Base-by-base conservation (phyloP, 2,113 vertebrate genomes). In the Anhinga rufa region DNA sequence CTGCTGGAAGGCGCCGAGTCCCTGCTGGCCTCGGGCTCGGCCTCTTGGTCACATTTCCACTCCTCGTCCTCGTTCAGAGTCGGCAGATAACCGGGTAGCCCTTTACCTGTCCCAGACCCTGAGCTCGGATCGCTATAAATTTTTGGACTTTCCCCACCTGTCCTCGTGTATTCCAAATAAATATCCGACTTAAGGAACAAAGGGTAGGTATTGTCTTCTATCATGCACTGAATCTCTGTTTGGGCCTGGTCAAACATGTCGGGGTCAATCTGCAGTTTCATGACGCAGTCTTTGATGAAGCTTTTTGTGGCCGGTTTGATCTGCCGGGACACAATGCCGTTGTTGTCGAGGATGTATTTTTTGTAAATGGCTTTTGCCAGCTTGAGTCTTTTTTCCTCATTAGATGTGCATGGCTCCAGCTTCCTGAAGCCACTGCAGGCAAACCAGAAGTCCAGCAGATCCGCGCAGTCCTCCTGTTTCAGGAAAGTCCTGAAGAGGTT, bases 181-280 rank as follows among this genome's bases (percentile, higher is more conserved):
- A 99, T 98, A 98, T 99, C 99, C 0, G 99, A 99, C 97, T 99
- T 99, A 24, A 99, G 99, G 97, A 99, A 99, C 60, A 99, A 98
- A 49, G 99, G 99, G 88, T 99, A 99, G 61, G 99, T 99, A 97
- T 99, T 99, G 86, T 99, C 99, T 97, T 99, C 99, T 97, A 99
- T 99, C 97, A 98, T 98, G 58, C 98, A 97, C 97, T 99, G 99
- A 88, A 99, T 99, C 96, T 99, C 99, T 0, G 98, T 99, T 97
- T 99, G 99, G 76, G 99, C 99, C 98, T 99, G 99, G 98, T 99
- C 99, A 48, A 99, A 99, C 99, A 99, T 99, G 69, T 99, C 99
- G 1, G 99, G 98, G 81, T 99, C 99, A 14, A 99, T 98, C 92
- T 99, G 98, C 90, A 99, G 98, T 98, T 98, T 99, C 96, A 98